phyloP scores from a whole-genome alignment of 1,140 invertebrate genomes.

The Idris sp. region DNA sequence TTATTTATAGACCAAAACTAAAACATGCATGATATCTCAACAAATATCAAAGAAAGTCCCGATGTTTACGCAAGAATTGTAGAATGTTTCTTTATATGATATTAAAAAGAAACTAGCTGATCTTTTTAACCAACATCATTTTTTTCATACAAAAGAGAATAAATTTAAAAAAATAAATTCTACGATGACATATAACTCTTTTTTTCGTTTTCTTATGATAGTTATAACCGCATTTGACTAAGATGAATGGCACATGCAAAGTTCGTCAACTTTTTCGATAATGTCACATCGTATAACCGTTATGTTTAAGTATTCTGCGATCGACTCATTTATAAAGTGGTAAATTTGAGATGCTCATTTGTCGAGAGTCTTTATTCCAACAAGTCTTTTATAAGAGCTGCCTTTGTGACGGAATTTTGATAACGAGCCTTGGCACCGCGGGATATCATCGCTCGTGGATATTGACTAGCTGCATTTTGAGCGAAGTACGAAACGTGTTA shows the following conservation, averaged over 20 bases:
- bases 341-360: slow-evolving; percentile 46
- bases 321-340: slow-evolving; percentile 34
- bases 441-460: slow-evolving; percentile 54
- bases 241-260: slow-evolving; percentile 19
- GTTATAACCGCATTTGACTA: slow-evolving; percentile 16
- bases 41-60: slow-evolving; percentile 17
- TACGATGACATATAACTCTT: too few relatives aligned
- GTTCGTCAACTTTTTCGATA: slow-evolving; percentile 31
- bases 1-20: slow-evolving; percentile 26
- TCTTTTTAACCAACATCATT: too few relatives aligned
- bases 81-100: slow-evolving; percentile 12
- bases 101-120: too few relatives aligned
- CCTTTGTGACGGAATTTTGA: slow-evolving; percentile 64
- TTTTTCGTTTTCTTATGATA: too few relatives aligned
- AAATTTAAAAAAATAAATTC: too few relatives aligned
- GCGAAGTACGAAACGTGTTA: slow-evolving; percentile 41
- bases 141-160: too few relatives aligned
- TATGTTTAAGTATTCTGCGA: slow-evolving; percentile 37
- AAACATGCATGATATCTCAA: slow-evolving; percentile 25
- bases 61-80: slow-evolving; percentile 31
- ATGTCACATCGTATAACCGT: slow-evolving; percentile 37
- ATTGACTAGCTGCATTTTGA: slow-evolving; percentile 56
- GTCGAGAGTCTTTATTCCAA: slow-evolving; percentile 42
- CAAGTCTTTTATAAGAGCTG: slow-evolving; percentile 44
- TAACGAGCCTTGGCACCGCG: slow-evolving; percentile 58